Base-by-base conservation (phyloP, 2,797 vertebrate species). In the Tympanoctomys barrerae region DNA sequence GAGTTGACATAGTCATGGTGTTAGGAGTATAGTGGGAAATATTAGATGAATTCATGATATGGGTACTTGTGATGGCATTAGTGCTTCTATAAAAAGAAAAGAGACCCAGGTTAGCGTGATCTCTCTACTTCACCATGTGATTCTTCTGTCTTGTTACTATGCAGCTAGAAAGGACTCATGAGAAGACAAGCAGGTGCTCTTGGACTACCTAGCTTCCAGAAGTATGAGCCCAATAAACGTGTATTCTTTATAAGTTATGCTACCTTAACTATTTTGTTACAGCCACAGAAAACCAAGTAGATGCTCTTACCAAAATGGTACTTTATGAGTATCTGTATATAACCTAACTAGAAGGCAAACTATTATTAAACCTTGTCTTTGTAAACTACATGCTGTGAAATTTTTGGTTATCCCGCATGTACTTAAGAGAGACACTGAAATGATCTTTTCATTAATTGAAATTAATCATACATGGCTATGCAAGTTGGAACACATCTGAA, bases 401-500 rank as follows among this genome's bases (percentile, higher is more conserved):
- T 77, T 93, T 94, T 94, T 95, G 90, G 70, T 93, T 78, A 85
- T 84, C n/a, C 8, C 49, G 2, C 18, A 13, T 42, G 13, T 83
- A 79, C 83, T 78, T 95, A 87, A 71, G 71, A 94, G 16, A 49
- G 64, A 91, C 59, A 7, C 92, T 61, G n/a, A 78, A 97, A 96
- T 94, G 54, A 90, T 89, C 8, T 83, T 90, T 93, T 84, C 86
- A 92, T 42, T 42, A 52, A 28, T 92, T 87, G 61, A 0, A 81
- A 73, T 84, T 95, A 86, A 81, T 85, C 81, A 95, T 66, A 95
- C 61, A 96, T 80, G 95, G 84, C 77, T 85, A 96, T 82, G 36
- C 90, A 97, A 82, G 39, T 75, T 97, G 96, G 59, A 61, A 91
- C 18, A 81, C 61, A 92, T 92, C 97, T 96, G 61, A 96, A 89